Evolutionary conservation across 30 jellyfish, hydroid and myxozoan genomes (phyloP).

Genomic region (Hydra vulgaris): DNA sequence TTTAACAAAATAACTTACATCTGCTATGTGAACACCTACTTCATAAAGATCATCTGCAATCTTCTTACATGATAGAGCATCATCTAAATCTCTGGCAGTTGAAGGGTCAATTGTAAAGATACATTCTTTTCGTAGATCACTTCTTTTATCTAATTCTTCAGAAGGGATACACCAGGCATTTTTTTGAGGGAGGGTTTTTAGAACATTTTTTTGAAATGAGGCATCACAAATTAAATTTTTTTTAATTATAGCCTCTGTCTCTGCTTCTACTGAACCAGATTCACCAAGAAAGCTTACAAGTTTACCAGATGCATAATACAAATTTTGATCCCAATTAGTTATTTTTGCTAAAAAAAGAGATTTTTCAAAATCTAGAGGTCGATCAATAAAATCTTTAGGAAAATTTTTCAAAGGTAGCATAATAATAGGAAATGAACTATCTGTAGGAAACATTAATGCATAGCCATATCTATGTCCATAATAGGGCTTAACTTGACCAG

Average conservation of each 20-base stretch:
- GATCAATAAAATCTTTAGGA: constrained; percentile 21
- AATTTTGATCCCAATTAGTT: constrained; percentile 39
- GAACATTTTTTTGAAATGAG: constrained; percentile 34
- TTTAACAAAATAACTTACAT: constrained; percentile 58
- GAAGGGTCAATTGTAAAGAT: constrained; percentile 75
- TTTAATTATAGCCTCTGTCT: constrained; percentile 38
- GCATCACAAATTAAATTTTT: constrained; percentile 34
- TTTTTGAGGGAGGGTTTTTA: constrained; percentile 38
- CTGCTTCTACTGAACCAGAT: constrained; percentile 60
- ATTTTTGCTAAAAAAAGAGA: constrained; percentile 39
- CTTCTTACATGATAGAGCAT: constrained; percentile 47
- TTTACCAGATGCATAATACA: constrained; percentile 50
- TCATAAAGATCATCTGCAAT: constrained; percentile 44
- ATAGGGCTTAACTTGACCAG: constrained; percentile 48
- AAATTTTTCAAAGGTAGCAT: constrained; percentile 30
- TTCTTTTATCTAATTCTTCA: constrained; percentile 30
- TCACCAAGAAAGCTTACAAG: constrained; percentile 48
- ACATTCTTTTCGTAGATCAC: constrained; percentile 50
- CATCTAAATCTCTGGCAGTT: constrained; percentile 80
- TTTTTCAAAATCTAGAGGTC: constrained; percentile 47
- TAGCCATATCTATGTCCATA: constrained; percentile 27
- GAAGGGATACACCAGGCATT: constrained; percentile 54
- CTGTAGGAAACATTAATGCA: constrained; percentile 42
- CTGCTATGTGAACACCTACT: constrained; percentile 90
- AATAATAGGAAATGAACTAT: constrained; percentile 35